Evolutionary conservation across 1,140 invertebrate genomes (phyloP), one percentile per base, ranked within the genome.

Genomic region (Chrysomallon squamiferum): DNA sequence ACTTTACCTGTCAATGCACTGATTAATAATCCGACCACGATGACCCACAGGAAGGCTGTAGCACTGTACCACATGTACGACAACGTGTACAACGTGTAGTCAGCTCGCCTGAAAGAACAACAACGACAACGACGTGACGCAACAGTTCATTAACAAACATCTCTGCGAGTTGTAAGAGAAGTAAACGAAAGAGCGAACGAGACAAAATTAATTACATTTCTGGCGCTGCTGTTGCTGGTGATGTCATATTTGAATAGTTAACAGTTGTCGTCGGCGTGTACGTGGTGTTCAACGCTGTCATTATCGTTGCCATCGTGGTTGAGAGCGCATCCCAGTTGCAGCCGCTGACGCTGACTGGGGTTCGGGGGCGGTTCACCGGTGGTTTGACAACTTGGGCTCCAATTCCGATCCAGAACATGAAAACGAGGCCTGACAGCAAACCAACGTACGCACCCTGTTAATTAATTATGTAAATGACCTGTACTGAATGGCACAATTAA

Each of bases 61-160:
- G 89, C 89, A 18, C 91, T 90, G 59, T 92, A 91, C 75, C 93
- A 92, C 90, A 93, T 89, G 78, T 96, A 97, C 0, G 94, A 96
- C 13, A 96, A 86, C 65, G 90, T 87, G 76, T 93, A 93, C 49
- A 77, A 49, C 6, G 41, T 43, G 29, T 69, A 66, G 22, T 59
- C 56, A 4, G 47, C 59, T 3, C n/a, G 30, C 50, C 69, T 77
- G 69, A 29, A 49, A 64, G n/a, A n/a, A n/a, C n/a, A n/a, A n/a
- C n/a, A n/a, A n/a, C n/a, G n/a, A n/a, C n/a, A n/a, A n/a, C n/a
- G n/a, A n/a, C n/a, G n/a, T n/a, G n/a, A n/a, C n/a, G n/a, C n/a
- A n/a, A n/a, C n/a, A n/a, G n/a, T n/a, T n/a, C n/a, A n/a, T n/a
- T n/a, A n/a, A n/a, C n/a, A n/a, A n/a, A n/a, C n/a, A n/a, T n/a